Conservation (phyloP, 2,888 invertebrate genomes). For the Pomacea canaliculata region DNA sequence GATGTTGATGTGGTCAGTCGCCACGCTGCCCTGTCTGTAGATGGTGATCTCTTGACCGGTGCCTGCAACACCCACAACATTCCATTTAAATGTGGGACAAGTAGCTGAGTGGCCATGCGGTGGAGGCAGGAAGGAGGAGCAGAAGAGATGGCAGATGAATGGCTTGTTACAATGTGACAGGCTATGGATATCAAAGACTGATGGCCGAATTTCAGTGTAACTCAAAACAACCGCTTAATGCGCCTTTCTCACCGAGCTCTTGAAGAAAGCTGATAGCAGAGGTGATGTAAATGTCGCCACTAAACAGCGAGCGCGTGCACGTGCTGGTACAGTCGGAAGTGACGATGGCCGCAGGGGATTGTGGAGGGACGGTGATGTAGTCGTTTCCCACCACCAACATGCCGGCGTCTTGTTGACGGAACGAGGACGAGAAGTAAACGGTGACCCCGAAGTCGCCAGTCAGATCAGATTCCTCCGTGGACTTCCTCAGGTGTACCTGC, state of each 20-base stretch:
- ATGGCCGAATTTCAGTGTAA: neutral
- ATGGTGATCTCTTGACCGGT: too few species aligned
- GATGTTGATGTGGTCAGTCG: too few species aligned
- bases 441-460: neutral
- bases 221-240: too few species aligned
- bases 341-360: constrained; percentile 13
- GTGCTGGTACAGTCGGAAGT: constrained; percentile 17
- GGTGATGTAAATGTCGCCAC: constrained; percentile 3
- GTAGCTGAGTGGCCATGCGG: too few species aligned
- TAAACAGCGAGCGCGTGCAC: constrained; percentile 4
- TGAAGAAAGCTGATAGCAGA: constrained; percentile 7
- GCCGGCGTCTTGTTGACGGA: neutral
- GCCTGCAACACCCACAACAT: too few species aligned
- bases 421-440: neutral
- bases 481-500: constrained; percentile 6
- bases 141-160: neutral
- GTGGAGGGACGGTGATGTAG: constrained; percentile 10
- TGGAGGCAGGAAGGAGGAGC: neutral
- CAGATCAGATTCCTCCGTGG: too few species aligned
- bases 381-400: constrained; percentile 14
- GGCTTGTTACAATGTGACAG: neutral
- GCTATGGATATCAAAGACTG: neutral
- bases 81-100: too few species aligned
- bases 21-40: too few species aligned
- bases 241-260: neutral